A percentile compares a stretch with the other conserved stretches of the same genome.
Conservation (phyloP, 1,140 invertebrate genomes). For the Ladona fulva region DNA sequence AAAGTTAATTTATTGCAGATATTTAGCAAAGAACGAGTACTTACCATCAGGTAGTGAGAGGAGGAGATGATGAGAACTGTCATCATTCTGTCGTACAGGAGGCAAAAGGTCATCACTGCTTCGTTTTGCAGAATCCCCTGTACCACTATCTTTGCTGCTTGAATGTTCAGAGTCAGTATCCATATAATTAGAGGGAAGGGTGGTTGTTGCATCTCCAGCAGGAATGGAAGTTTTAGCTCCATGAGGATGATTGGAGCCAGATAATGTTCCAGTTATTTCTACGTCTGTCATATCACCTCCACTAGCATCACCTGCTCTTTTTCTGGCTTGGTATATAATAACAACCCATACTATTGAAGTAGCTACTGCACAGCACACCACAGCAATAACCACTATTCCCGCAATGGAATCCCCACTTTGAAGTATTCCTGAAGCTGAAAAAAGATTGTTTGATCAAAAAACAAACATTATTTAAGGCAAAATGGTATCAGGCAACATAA, state of each 20-base stretch:
- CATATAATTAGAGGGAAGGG: constrained; percentile 25
- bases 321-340: constrained; percentile 79
- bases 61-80: neutral
- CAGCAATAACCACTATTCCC: constrained; percentile 78
- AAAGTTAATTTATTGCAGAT: no score
- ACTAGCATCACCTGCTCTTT: constrained; percentile 37
- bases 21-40: neutral
- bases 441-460: neutral
- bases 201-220: constrained; percentile 34
- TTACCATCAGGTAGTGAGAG: neutral
- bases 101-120: constrained; percentile 42
- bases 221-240: constrained; percentile 26
- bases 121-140: constrained; percentile 54
- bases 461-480: neutral
- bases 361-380: constrained; percentile 79
- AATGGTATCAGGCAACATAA: neutral
- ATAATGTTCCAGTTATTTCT: neutral
- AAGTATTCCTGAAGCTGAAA: constrained; percentile 33
- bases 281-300: constrained; percentile 1
- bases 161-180: constrained; percentile 39
- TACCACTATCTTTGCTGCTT: constrained; percentile 49
- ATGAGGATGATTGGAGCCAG: neutral
- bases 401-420: constrained; percentile 56
- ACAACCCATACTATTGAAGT: constrained; percentile 87
- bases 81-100: neutral